Evolutionary conservation across 2,888 invertebrate genomes (phyloP), one percentile per base, ranked within the genome.

Genomic region (Metacarcinus magister): DNA sequence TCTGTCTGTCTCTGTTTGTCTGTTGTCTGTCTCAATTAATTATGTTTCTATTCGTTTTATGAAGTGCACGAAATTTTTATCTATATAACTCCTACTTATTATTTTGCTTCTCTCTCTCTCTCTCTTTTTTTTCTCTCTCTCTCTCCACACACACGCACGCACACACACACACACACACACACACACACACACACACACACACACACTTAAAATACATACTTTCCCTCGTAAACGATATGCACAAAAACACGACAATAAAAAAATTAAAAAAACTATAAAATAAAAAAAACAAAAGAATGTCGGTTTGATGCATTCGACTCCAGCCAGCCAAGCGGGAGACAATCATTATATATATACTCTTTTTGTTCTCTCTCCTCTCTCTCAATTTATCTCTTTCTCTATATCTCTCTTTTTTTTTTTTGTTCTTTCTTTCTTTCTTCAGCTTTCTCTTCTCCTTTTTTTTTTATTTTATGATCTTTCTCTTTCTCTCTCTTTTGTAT

Each of bases 321-420:
- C 67, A 67, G 67, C 67, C 67, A 67, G 67, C n/a, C n/a, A n/a
- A n/a, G 67, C 67, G 67, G 67, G 67, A 67, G 67, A n/a, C 67
- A 19, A 5, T n/a, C 67, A 67, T 67, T 67, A n/a, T 67, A 67
- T 67, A 67, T 10, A 23, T 19, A 19, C n/a, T 67, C n/a, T n/a
- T 67, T 67, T 67, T 5, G 28, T 32, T 28, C 32, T 28, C 5
- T 32, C 82, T 28, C 82, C 32, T 32, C 28, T 4, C 32, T 32
- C 32, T 32, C 82, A 7, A 10, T 8, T 32, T 82, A 0, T 32
- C 32, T 32, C 32, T 82, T 23, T 82, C 13, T 82, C 28, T 82
- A 54, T 16, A 54, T n/a, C n/a, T n/a, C n/a, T n/a, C n/a, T n/a
- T n/a, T 54, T 54, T 13, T 54, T 54, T 54, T 3, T 67, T 3